Evolutionary conservation across 1,140 invertebrate species (phyloP).

Genomic region (Subanguina moxae): DNA sequence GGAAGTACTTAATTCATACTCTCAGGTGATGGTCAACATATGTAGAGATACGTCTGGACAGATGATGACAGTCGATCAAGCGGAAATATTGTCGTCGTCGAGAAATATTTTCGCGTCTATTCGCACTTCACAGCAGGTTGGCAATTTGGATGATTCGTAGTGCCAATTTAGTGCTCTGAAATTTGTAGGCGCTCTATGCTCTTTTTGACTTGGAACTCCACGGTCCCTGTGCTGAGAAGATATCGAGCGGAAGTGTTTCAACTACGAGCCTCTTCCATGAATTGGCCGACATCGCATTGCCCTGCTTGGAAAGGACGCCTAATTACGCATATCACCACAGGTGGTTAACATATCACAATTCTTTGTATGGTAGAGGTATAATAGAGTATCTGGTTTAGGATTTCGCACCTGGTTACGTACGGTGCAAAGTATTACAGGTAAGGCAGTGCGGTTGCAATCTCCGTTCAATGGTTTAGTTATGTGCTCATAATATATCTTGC

Average conservation of each 20-base stretch:
- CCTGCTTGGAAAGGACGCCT: conserved; percentile 41
- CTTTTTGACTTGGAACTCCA: conserved; percentile 56
- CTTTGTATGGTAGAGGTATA: too few relatives aligned
- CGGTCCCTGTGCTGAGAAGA: conserved; percentile 44
- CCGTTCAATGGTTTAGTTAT: too few relatives aligned
- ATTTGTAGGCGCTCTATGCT: too few relatives aligned
- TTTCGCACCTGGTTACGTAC: too few relatives aligned
- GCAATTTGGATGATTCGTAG: too few relatives aligned
- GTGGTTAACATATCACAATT: too few relatives aligned
- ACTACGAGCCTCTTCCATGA: conserved; percentile 73
- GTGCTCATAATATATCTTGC: too few relatives aligned
- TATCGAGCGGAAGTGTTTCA: too few relatives aligned
- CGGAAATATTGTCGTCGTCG: conserved; percentile 38
- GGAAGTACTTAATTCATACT: not conserved
- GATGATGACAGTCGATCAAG: conserved; percentile 28
- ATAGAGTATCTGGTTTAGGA: too few relatives aligned
- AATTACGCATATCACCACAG: conserved; percentile 81
- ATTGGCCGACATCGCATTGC: conserved; percentile 68
- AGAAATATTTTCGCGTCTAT: conserved; percentile 40
- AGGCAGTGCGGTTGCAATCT: too few relatives aligned
- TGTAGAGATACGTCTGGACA: conserved; percentile 30
- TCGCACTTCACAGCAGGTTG: conserved; percentile 47
- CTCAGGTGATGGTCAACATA: conserved; percentile 76
- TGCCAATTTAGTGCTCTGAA: too few relatives aligned
- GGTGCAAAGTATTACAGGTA: too few relatives aligned